Conservation (phyloP, 2,113 vertebrate species). For the Peromyscus maniculatus region DNA sequence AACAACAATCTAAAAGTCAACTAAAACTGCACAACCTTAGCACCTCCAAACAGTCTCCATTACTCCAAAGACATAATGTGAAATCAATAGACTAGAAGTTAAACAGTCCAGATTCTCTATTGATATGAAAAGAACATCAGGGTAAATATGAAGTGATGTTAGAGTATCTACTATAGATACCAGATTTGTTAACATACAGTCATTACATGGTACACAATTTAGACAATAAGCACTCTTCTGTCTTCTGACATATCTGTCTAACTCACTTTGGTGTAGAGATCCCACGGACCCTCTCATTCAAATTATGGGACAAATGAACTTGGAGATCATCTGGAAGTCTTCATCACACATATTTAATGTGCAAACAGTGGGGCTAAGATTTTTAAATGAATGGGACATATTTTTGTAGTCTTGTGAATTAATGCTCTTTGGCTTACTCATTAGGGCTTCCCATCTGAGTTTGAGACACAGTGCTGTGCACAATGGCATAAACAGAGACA, state of each 20-base stretch:
- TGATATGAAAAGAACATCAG: not conserved
- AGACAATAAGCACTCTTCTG: not conserved
- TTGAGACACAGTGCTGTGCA: not conserved
- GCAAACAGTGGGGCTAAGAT: not conserved
- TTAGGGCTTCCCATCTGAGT: not conserved
- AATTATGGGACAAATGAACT: not conserved
- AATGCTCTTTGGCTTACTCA: not conserved
- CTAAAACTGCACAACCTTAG: not conserved
- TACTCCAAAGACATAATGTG: not conserved
- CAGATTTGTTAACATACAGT: too few relatives aligned
- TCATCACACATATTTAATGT: not conserved
- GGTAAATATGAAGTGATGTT: not conserved
- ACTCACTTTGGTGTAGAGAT: not conserved
- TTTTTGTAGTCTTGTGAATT: not conserved
- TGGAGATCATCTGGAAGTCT: not conserved
- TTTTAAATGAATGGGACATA: too few relatives aligned
- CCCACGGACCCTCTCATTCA: not conserved
- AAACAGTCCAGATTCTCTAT: not conserved
- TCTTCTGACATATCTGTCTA: not conserved
- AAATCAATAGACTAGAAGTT: not conserved
- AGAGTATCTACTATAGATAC: not conserved
- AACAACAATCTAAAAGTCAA: not conserved
- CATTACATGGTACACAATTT: not conserved
- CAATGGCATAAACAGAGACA: not conserved
- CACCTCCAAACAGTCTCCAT: slow-evolving; percentile 1